Conservation (phyloP, 1,140 invertebrate species). For the Augochlora pura region DNA sequence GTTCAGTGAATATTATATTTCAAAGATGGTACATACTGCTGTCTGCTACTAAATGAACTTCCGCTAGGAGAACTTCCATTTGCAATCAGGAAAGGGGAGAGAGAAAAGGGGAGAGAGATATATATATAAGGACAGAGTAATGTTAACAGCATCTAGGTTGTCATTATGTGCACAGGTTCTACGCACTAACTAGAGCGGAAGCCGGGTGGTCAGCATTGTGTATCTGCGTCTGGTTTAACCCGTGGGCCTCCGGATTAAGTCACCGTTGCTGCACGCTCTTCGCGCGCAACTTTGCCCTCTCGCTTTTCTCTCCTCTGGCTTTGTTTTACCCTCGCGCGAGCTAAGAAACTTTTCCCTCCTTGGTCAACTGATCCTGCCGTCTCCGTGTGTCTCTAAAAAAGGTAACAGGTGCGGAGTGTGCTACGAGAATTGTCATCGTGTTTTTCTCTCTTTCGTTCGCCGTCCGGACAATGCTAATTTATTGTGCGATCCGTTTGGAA, state of each 20-base stretch:
- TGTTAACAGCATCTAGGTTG: slow-evolving; percentile 26
- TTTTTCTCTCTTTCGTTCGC: not conserved
- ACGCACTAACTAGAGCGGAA: slow-evolving; percentile 67
- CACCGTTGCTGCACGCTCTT: slow-evolving; percentile 36
- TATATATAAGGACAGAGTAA: not conserved
- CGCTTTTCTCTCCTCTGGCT: no score
- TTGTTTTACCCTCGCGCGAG: not conserved
- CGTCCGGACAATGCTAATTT: slow-evolving; percentile 56
- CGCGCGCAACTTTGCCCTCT: not conserved
- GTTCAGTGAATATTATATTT: no score
- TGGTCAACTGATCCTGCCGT: not conserved
- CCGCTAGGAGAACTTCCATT: no score
- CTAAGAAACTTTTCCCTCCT: slow-evolving; percentile 16
- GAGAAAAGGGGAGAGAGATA: not conserved
- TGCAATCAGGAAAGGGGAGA: not conserved
- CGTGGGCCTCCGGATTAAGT: slow-evolving; percentile 58
- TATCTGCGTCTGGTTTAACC: slow-evolving; percentile 52
- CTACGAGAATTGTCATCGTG: slow-evolving; percentile 28
- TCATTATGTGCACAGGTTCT: slow-evolving; percentile 63
- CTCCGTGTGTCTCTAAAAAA: slow-evolving; percentile 54
- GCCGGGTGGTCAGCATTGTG: slow-evolving; percentile 66
- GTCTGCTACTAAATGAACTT: no score
- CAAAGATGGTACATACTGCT: no score
- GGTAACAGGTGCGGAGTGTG: slow-evolving; percentile 64
- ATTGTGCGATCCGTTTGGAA: slow-evolving; percentile 39